Base-by-base conservation (phyloP, 2,113 vertebrate species). In the Sceloporus undulatus region DNA sequence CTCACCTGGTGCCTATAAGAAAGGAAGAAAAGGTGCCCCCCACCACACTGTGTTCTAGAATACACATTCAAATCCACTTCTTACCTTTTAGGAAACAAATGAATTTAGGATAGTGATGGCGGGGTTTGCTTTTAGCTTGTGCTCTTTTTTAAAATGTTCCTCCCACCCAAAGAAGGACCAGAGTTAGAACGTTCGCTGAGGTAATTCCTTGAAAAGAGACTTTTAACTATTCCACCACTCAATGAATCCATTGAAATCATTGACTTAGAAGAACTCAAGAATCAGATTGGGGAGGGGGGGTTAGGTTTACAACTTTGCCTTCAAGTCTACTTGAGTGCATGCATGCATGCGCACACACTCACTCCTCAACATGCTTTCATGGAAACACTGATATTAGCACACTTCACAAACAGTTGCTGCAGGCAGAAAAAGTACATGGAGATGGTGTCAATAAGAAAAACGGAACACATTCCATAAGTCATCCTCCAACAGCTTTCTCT, bases 391-490 rank as follows among this genome's bases (percentile, higher is more conserved):
- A 7, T 5, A 25, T 38, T 8, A 21, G 3, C 48, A 48, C 54
- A 25, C 29, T 48, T 80, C 25, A 1, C 48, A 48, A 19, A 25
- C 8, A 16, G 4, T 29, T 25, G 25, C 13, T 59, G 38, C 59
- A 6, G 19, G 34, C n/a, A 19, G 27, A 66, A 14, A 13, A 27
- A 48, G n/a, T 2, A 1, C 27, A 68, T n/a, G 40, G 59, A 77
- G 38, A 8, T 25, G n/a, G 2, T 4, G 65, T 42, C 27, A 23
- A 23, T 52, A 21, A 52, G 21, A 38, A 18, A n/a, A n/a, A 70
- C 19, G 2, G 73, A 70, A 54, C 27, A 54, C 87, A 88, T 88
- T 88, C 87, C 87, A 18, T 13, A n/a, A 66, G 48, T 66, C 5
- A 9, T 29, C 7, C 10, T 54, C 6, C 42, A 56, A 27, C 48